Evolutionary conservation across 2,113 vertebrate species (phyloP).

Genomic region (Peromyscus polionotus): DNA sequence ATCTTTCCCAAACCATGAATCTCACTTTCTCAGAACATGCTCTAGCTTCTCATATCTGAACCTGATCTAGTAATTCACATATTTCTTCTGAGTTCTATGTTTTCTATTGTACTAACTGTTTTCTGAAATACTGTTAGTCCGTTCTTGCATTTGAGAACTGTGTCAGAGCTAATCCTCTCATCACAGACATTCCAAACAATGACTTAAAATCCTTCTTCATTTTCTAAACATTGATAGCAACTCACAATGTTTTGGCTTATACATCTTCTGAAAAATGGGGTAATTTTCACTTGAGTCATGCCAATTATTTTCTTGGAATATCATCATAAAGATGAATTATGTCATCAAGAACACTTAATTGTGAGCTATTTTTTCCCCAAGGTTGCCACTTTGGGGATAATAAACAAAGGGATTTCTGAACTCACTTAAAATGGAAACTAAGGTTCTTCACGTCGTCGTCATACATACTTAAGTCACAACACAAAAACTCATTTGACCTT

Average conservation of each 20-base stretch:
- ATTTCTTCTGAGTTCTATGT: not conserved
- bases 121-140: not conserved
- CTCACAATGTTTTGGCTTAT: not conserved
- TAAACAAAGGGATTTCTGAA: not conserved
- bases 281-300: constrained; percentile 7
- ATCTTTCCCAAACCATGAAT: not conserved
- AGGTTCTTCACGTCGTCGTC: not conserved
- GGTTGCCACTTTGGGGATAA: not conserved
- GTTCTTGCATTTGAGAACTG: not conserved
- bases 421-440: not conserved
- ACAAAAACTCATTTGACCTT: not conserved
- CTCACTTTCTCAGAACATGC: not conserved
- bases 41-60: not conserved
- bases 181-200: not conserved
- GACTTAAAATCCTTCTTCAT: not conserved
- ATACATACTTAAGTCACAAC: not conserved
- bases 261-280: not conserved
- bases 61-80: not conserved
- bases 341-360: not conserved
- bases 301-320: constrained; percentile 41
- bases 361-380: not conserved
- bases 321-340: not conserved
- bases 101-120: not conserved
- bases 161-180: not conserved
- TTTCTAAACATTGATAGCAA: not conserved